Conservation (phyloP, 2,888 invertebrate species). For the Melanostoma mellinum region DNA sequence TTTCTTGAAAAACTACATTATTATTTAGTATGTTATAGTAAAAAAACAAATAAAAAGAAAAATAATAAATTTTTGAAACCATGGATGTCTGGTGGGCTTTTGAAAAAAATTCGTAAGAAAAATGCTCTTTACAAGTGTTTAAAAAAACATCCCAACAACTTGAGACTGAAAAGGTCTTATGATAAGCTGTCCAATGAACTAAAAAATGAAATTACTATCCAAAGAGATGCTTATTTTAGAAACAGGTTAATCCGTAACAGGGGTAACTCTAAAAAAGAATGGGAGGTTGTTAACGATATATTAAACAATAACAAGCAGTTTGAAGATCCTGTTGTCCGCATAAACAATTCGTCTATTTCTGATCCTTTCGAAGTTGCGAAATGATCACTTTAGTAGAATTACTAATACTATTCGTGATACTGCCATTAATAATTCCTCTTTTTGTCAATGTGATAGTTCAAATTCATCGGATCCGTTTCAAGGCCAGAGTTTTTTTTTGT, state of each 20-base stretch:
- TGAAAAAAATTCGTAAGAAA: conserved; percentile 6
- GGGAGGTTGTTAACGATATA: conserved; percentile 27
- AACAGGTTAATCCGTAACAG: neutral
- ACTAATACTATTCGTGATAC: neutral
- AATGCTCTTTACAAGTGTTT: conserved; percentile 4
- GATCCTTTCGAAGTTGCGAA: neutral
- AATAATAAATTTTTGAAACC: conserved; percentile 5
- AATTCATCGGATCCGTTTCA: too few species aligned
- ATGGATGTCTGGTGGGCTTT: conserved; percentile 9
- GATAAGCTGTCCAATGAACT: conserved; percentile 7
- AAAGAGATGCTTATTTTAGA: conserved; percentile 7
- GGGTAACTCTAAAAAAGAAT: conserved; percentile 11
- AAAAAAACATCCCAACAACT: conserved; percentile 16
- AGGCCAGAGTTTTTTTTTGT: conserved; percentile 4
- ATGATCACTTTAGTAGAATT: conserved; percentile 5
- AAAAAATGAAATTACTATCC: conserved; percentile 14
- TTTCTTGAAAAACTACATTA: conserved; percentile 15
- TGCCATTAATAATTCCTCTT: neutral
- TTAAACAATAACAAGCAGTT: conserved; percentile 17
- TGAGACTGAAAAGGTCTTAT: conserved; percentile 5
- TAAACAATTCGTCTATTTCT: neutral
- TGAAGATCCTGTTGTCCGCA: neutral
- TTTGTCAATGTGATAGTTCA: conserved; percentile 1
- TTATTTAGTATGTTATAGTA: conserved; percentile 6
- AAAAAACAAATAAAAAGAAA: neutral